Conservation (phyloP, 2,888 invertebrate genomes). For the Thymelicus sylvestris region DNA sequence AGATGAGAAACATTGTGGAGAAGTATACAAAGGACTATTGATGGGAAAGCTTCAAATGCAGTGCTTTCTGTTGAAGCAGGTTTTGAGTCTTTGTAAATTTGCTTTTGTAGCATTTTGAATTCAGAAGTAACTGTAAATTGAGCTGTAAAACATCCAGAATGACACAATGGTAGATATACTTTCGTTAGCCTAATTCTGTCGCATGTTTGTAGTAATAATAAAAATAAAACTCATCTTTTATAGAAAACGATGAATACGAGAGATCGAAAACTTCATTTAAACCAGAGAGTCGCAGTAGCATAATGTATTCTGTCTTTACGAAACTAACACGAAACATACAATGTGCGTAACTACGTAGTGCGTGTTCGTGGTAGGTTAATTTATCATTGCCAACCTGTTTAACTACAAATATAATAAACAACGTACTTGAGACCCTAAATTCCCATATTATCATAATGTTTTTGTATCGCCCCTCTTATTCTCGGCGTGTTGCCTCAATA, state of each 20-base stretch:
- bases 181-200: no score
- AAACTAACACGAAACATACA: no score
- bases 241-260: no score
- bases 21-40: slow-evolving; percentile 34
- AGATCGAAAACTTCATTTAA: no score
- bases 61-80: slow-evolving; percentile 18
- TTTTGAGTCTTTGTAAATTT: slow-evolving; percentile 11
- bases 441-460: slow-evolving; percentile 29
- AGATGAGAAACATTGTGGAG: slow-evolving; percentile 13
- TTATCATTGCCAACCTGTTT: neutral
- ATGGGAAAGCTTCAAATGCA: slow-evolving; percentile 24
- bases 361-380: no score
- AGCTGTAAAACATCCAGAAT: no score
- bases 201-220: no score
- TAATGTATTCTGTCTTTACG: no score
- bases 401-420: slow-evolving; percentile 4
- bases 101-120: slow-evolving; percentile 13
- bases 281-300: no score
- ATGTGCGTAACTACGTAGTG: no score
- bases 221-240: no score
- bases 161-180: no score
- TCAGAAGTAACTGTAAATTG: neutral
- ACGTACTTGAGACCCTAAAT: slow-evolving; percentile 8
- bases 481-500: slow-evolving; percentile 18
- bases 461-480: slow-evolving; percentile 4